Conservation (phyloP, 1,140 invertebrate genomes). For the Globodera ellingtonae region DNA sequence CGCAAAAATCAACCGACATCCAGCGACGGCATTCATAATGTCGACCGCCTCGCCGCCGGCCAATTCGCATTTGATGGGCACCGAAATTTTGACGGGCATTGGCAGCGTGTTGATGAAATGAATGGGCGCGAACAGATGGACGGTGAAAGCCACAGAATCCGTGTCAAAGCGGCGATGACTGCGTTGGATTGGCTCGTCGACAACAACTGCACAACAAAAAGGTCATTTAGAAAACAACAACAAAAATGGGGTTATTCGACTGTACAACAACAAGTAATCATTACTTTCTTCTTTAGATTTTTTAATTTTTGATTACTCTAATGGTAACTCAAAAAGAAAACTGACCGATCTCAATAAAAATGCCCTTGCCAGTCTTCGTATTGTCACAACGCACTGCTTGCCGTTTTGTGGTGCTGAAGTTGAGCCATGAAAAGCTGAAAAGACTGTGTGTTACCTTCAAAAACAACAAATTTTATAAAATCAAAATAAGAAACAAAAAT, state of each 20-base stretch:
- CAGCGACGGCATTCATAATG: slow-evolving; percentile 51
- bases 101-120: slow-evolving; percentile 89
- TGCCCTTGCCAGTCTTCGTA: slow-evolving; percentile 65
- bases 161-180: not conserved
- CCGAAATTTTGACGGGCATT: slow-evolving; percentile 75
- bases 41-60: slow-evolving; percentile 50
- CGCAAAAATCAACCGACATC: slow-evolving; percentile 1
- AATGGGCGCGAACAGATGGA: slow-evolving; percentile 83
- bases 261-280: too few species aligned
- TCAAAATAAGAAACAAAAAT: too few species aligned
- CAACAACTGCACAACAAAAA: not conserved
- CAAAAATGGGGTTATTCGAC: too few species aligned
- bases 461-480: too few species aligned
- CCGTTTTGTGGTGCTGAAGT: slow-evolving; percentile 57
- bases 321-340: slow-evolving; percentile 13
- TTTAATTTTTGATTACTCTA: too few species aligned
- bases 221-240: not conserved
- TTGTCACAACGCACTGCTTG: slow-evolving; percentile 59
- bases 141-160: slow-evolving; percentile 71
- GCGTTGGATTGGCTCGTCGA: slow-evolving; percentile 13
- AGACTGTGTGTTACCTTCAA: too few species aligned
- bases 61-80: slow-evolving; percentile 55
- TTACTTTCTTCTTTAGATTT: too few species aligned
- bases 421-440: slow-evolving; percentile 63
- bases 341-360: slow-evolving; percentile 73